These are phyloP conservation scores for Pocillopora meandrina DNA, from an alignment of 92 coral and sea anemone species.

Conservation along the genomic window DNA sequence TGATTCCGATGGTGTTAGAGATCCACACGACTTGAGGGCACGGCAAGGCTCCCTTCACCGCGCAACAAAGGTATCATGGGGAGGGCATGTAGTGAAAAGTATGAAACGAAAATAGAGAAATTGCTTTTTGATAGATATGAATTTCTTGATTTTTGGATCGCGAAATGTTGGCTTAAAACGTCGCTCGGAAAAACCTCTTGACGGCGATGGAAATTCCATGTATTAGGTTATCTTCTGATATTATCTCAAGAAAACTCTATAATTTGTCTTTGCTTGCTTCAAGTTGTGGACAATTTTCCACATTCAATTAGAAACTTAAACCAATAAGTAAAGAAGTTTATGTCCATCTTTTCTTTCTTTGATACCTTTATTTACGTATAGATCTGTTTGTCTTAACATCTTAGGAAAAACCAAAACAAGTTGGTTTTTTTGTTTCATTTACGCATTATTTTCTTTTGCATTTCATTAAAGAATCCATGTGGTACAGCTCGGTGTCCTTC, in stretches of 20 bases:
- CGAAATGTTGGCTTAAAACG: too few relatives aligned
- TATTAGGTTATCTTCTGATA: too few relatives aligned
- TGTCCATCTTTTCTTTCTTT: too few relatives aligned
- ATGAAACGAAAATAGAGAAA: background rate
- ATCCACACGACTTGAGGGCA: slow-evolving; percentile 3
- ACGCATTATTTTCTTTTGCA: background rate
- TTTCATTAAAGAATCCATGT: slow-evolving; percentile 11
- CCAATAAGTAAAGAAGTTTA: too few relatives aligned
- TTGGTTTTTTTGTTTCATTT: background rate
- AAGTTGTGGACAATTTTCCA: too few relatives aligned
- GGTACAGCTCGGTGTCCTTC: slow-evolving; percentile 8
- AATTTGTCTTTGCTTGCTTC: background rate
- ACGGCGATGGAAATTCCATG: too few relatives aligned
- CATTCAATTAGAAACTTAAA: too few relatives aligned
- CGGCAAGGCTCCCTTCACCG: slow-evolving; percentile 17
- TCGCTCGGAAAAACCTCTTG: too few relatives aligned
- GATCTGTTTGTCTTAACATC: background rate
- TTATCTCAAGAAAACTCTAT: background rate
- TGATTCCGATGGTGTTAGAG: slow-evolving; percentile 2
- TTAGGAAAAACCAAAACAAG: background rate
- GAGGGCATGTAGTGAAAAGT: background rate
- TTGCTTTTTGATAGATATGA: background rate
- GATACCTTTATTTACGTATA: too few relatives aligned
- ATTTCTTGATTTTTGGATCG: too few relatives aligned
- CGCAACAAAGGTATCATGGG: background rate